A percentile compares a stretch with the other conserved stretches of the same genome.
Conservation (phyloP, 2,113 vertebrate genomes). For the Microcebus tavaratra region DNA sequence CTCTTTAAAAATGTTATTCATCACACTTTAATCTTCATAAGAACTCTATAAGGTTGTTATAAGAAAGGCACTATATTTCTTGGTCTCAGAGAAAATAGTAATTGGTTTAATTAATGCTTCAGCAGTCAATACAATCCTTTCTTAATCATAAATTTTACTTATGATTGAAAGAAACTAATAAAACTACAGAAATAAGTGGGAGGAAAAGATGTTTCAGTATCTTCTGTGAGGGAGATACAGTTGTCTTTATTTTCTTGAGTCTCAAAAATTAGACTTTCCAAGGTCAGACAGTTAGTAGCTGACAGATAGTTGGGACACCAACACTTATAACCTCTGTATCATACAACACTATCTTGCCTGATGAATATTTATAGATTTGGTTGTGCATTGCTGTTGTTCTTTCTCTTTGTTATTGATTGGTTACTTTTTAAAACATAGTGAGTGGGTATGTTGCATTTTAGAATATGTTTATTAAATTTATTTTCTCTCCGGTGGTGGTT, state of each 20-base stretch:
- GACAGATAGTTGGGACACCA: not conserved
- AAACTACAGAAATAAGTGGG: not conserved
- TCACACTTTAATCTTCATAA: not conserved
- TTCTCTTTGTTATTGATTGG: slow-evolving; percentile 31
- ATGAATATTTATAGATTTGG: slow-evolving; percentile 56
- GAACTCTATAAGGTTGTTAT: not conserved
- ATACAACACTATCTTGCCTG: not conserved
- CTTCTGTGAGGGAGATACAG: not conserved
- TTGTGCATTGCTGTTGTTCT: not conserved
- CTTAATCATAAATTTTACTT: slow-evolving; percentile 35
- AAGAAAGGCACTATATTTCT: not conserved
- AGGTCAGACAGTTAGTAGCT: not conserved
- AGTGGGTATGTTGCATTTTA: not conserved
- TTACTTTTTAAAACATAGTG: slow-evolving; percentile 7
- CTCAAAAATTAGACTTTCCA: slow-evolving; percentile 20
- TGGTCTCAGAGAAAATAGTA: not conserved
- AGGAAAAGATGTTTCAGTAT: not conserved
- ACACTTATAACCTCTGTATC: not conserved
- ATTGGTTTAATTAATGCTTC: not conserved
- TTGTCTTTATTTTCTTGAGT: not conserved
- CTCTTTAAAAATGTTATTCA: not conserved
- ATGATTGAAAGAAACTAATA: not conserved
- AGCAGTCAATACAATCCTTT: not conserved
- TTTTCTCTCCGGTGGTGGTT: not conserved
- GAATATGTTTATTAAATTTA: not conserved